phyloP scores from a whole-genome alignment of 1,140 invertebrate genomes.

The Calephelis virginiensis region DNA sequence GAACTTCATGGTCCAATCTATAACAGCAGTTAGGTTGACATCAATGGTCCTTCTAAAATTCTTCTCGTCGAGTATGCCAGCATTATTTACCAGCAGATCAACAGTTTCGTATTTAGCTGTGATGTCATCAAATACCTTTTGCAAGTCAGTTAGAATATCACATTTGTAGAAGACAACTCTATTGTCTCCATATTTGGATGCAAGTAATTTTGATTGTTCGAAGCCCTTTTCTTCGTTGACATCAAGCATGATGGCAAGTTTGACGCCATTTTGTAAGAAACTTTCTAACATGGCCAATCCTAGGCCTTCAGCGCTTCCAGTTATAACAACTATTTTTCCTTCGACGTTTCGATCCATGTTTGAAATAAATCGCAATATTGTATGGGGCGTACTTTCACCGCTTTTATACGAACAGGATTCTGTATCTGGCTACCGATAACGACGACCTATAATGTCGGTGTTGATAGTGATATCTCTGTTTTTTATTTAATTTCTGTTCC shows the following conservation, averaged over 20 bases:
- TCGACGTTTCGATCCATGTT: neutral
- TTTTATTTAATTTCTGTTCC: too few species aligned
- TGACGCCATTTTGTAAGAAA: constrained; percentile 30
- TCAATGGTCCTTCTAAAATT: constrained; percentile 55
- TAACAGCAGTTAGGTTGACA: constrained; percentile 44
- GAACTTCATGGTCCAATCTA: constrained; percentile 41
- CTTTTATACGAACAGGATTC: too few species aligned
- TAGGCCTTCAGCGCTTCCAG: neutral
- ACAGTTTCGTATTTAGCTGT: constrained; percentile 63
- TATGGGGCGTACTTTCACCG: too few species aligned
- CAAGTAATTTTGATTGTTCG: constrained; percentile 51
- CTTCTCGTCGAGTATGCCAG: constrained; percentile 78
- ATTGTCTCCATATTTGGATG: constrained; percentile 62
- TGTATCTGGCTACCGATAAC: too few species aligned
- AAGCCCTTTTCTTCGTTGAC: constrained; percentile 41
- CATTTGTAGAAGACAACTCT: constrained; percentile 60
- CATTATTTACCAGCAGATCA: constrained; percentile 81
- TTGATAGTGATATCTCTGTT: too few species aligned
- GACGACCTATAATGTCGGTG: too few species aligned
- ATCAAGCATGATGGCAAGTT: constrained; percentile 54
- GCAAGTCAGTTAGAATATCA: constrained; percentile 65
- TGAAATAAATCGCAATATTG: neutral
- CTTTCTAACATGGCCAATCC: constrained; percentile 19
- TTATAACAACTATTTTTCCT: neutral
- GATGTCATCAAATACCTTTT: constrained; percentile 55